Evolutionary conservation across 2,113 vertebrate species (phyloP).

Genomic region (Heliornis fulica): DNA sequence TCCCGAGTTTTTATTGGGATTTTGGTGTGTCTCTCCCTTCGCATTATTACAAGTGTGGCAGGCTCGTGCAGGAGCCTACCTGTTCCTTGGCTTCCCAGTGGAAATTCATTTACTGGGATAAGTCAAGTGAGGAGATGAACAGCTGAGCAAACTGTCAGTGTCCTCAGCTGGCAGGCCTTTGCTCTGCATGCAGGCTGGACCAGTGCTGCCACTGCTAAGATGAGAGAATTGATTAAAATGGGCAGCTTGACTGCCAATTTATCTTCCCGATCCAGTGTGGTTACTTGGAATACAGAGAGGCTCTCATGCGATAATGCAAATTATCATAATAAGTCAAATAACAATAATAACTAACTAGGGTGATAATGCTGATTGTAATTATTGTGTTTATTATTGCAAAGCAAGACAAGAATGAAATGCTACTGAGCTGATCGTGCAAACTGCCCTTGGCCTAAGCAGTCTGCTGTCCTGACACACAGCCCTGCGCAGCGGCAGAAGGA

Average conservation of each 20-base stretch:
- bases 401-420: background rate
- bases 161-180: background rate
- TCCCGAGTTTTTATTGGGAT: rapidly evolving
- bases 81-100: background rate
- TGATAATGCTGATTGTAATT: background rate
- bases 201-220: background rate
- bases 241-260: background rate
- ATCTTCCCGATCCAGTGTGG: background rate
- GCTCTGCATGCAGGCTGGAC: background rate
- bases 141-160: background rate
- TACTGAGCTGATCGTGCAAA: background rate
- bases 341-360: background rate
- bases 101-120: background rate
- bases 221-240: background rate
- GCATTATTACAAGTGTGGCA: background rate
- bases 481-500: background rate
- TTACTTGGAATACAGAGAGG: background rate
- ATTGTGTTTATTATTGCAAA: background rate
- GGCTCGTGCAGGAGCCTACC: background rate
- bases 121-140: background rate
- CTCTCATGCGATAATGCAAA: background rate
- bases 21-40: background rate
- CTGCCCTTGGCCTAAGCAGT: background rate
- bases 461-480: background rate
- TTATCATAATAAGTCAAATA: background rate